These are phyloP conservation scores for Menura novaehollandiae DNA, from an alignment of 2,113 vertebrate genomes.

Conservation along the genomic window DNA sequence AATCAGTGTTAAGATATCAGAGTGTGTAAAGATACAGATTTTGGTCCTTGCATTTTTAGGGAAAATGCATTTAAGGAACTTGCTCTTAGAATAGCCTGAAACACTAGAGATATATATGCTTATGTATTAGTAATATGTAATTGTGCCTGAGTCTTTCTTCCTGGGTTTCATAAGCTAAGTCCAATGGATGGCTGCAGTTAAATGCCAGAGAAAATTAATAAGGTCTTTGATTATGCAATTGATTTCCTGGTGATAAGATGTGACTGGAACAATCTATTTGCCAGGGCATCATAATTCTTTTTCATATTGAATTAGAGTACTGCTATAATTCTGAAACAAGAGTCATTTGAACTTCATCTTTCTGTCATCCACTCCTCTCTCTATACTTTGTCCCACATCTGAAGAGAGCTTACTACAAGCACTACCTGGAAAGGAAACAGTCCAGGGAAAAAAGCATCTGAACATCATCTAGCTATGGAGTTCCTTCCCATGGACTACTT, in stretches of 20 bases:
- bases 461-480: not conserved
- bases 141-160: not conserved
- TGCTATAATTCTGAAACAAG: not conserved
- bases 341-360: not conserved
- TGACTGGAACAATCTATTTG: not conserved
- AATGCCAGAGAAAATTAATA: not conserved
- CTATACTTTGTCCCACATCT: not conserved
- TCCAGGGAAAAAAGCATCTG: not conserved
- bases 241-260: not conserved
- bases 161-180: not conserved
- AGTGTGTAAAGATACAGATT: not conserved
- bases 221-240: not conserved
- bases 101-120: not conserved
- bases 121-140: not conserved
- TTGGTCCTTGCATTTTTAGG: not conserved
- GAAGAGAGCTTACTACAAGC: not conserved
- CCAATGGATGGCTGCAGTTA: not conserved
- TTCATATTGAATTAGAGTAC: not conserved
- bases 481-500: not conserved
- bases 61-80: not conserved
- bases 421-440: not conserved
- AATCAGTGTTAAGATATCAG: not conserved
- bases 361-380: not conserved
- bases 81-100: not conserved
- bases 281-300: not conserved